These are phyloP conservation scores for Colinus virginianus DNA, from an alignment of 2,113 vertebrate species.

Conservation along the genomic window DNA sequence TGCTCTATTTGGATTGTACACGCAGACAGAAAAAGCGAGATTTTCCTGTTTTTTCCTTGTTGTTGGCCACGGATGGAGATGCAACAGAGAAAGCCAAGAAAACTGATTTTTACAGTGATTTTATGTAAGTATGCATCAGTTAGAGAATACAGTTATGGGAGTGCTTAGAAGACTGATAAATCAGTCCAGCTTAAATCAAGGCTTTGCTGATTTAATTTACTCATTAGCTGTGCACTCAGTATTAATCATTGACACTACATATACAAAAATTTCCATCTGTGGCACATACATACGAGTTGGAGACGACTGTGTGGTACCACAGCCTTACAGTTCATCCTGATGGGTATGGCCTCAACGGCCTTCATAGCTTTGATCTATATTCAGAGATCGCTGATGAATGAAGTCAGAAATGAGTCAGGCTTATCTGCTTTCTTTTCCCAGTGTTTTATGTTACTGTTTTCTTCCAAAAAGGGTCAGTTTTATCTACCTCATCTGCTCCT, in stretches of 20 bases:
- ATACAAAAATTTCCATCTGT: neutral
- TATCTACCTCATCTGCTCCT: neutral
- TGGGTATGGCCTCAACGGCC: fast-evolving
- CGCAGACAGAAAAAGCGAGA: neutral
- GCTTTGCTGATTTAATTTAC: neutral
- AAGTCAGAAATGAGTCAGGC: neutral
- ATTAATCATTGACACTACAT: neutral
- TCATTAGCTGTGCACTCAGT: neutral
- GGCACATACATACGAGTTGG: neutral
- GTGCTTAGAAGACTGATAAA: neutral
- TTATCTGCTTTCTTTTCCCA: neutral
- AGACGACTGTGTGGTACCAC: neutral
- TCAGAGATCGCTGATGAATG: neutral
- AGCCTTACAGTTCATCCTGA: fast-evolving
- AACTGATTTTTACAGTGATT: neutral
- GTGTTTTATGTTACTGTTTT: neutral
- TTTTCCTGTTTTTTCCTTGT: neutral
- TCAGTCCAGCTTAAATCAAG: neutral
- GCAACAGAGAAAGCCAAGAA: neutral
- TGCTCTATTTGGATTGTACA: neutral
- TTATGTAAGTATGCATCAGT: neutral
- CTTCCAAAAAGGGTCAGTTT: neutral
- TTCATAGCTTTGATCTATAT: neutral
- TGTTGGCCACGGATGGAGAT: neutral
- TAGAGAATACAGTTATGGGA: neutral